Conservation (phyloP, 37 sponge, comb jelly and placozoan genomes). For the Tethya wilhelma region DNA sequence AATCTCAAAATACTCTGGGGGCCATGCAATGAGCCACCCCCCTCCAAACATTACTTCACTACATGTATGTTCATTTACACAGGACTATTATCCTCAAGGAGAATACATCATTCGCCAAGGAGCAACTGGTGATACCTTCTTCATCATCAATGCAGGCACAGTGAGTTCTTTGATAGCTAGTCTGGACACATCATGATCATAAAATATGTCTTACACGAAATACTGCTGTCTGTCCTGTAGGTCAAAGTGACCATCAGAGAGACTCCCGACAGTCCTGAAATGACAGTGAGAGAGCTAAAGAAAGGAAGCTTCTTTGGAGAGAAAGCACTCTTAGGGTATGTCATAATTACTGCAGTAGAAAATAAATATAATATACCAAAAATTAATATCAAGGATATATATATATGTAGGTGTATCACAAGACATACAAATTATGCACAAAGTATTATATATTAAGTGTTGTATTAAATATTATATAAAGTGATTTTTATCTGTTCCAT, state of each 20-base stretch:
- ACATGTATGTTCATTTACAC: too few species aligned
- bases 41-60: too few species aligned
- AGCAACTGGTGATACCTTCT: slow-evolving; percentile 95
- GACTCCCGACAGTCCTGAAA: slow-evolving; percentile 75
- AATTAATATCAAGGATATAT: neutral
- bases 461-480: neutral
- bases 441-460: neutral
- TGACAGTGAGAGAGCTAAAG: slow-evolving; percentile 66
- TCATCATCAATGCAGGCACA: slow-evolving; percentile 91
- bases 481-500: neutral
- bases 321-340: slow-evolving; percentile 91
- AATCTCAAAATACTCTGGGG: too few species aligned
- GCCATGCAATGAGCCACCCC: too few species aligned
- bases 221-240: slow-evolving; percentile 14
- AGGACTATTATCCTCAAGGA: slow-evolving; percentile 88
- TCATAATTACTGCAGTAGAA: neutral
- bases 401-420: neutral
- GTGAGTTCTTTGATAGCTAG: too few species aligned
- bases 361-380: neutral
- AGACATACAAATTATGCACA: neutral
- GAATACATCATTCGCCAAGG: slow-evolving; percentile 97
- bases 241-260: slow-evolving; percentile 63
- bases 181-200: neutral
- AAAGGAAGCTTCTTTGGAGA: slow-evolving; percentile 95
- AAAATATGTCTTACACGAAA: neutral